These are phyloP conservation scores for Mesorhabditis belari DNA, from an alignment of 2,888 invertebrate species.

Conservation along the genomic window DNA sequence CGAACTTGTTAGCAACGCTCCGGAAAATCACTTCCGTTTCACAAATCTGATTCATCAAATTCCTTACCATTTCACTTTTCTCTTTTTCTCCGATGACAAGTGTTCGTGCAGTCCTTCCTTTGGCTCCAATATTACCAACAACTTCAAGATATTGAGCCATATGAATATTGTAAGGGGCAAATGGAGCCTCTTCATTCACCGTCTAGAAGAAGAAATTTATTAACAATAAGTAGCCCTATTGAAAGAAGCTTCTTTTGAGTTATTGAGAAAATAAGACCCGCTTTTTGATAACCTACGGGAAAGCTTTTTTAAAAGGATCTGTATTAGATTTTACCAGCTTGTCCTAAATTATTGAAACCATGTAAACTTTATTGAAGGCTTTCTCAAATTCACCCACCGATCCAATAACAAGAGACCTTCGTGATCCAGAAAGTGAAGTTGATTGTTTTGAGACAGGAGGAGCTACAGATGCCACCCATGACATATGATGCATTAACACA, in stretches of 20 bases:
- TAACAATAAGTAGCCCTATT: constrained; percentile 20
- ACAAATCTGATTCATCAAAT: too few relatives aligned
- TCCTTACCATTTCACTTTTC: neutral
- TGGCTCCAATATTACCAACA: constrained; percentile 67
- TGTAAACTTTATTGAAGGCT: neutral
- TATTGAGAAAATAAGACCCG: neutral
- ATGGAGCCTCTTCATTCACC: constrained; percentile 12
- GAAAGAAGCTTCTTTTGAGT: constrained; percentile 1
- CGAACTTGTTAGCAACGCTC: too few relatives aligned
- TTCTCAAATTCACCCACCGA: constrained; percentile 9
- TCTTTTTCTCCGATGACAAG: constrained; percentile 53
- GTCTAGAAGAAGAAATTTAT: constrained; percentile 11
- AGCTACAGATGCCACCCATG: constrained; percentile 49
- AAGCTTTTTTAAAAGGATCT: too few relatives aligned
- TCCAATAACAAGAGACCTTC: constrained; percentile 23
- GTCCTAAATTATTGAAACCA: too few relatives aligned
- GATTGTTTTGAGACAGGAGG: constrained; percentile 18
- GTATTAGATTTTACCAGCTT: too few relatives aligned
- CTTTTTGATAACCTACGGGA: constrained; percentile 1
- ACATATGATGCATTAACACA: constrained; percentile 48
- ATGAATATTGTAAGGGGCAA: constrained; percentile 72
- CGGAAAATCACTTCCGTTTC: too few relatives aligned
- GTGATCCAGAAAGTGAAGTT: neutral
- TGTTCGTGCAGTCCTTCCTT: constrained; percentile 70
- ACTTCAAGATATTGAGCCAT: constrained; percentile 75